Evolutionary conservation across 2,888 invertebrate genomes (phyloP).

Genomic region (Plagodis pulveraria): DNA sequence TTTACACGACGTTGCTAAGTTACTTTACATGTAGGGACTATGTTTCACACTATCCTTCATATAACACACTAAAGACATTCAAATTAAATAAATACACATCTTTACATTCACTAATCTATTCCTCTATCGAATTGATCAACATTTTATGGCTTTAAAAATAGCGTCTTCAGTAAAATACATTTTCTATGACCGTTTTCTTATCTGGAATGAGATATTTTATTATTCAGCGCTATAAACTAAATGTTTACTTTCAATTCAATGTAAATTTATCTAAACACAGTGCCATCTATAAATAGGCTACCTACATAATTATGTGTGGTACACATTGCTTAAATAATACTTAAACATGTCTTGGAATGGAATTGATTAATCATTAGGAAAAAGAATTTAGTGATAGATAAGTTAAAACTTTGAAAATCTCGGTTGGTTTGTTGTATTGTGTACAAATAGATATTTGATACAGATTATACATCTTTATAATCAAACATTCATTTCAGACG

Average conservation of each 20-base stretch:
- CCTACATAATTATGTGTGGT: too few relatives aligned
- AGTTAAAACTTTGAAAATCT: too few relatives aligned
- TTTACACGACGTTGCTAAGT: constrained; percentile 64
- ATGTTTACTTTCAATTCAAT: background rate
- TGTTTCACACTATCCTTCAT: constrained; percentile 24
- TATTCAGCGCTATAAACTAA: constrained; percentile 6
- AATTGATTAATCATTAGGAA: too few relatives aligned
- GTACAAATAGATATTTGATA: too few relatives aligned
- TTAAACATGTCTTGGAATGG: too few relatives aligned
- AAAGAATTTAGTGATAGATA: too few relatives aligned
- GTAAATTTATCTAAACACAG: too few relatives aligned
- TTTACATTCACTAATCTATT: constrained; percentile 10
- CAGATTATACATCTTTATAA: too few relatives aligned
- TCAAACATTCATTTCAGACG: too few relatives aligned
- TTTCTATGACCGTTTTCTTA: constrained; percentile 32
- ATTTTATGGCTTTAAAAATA: constrained; percentile 36
- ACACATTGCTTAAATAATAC: too few relatives aligned
- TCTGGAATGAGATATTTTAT: constrained; percentile 27
- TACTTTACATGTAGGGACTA: constrained; percentile 49
- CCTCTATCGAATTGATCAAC: constrained; percentile 33
- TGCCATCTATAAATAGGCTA: too few relatives aligned
- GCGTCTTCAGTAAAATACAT: constrained; percentile 30
- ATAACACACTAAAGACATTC: constrained; percentile 25
- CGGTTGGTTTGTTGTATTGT: too few relatives aligned
- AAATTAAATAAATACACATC: constrained; percentile 20